Conservation (phyloP, 2,113 vertebrate species). For the Neoarius graeffei region DNA sequence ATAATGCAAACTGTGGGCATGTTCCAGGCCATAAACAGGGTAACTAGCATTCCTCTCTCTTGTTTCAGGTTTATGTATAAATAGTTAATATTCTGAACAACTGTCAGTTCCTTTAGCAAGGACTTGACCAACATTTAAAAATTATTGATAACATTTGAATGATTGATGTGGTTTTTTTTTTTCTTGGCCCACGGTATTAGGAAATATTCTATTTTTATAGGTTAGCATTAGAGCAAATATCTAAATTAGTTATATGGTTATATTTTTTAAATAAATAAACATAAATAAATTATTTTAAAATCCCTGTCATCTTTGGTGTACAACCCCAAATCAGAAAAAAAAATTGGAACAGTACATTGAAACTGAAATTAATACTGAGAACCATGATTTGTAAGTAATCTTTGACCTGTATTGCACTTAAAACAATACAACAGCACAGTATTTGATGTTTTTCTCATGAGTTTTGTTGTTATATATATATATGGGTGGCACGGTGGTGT, state of each 20-base stretch:
- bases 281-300: background rate
- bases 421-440: too few species aligned
- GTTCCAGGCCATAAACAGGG: background rate
- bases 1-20: background rate
- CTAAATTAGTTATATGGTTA: too few species aligned
- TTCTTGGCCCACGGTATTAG: background rate
- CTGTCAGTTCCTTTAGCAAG: background rate
- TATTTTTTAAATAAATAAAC: too few species aligned
- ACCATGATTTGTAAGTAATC: too few species aligned
- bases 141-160: background rate
- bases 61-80: background rate
- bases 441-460: too few species aligned
- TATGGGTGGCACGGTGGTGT: too few species aligned
- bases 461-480: too few species aligned
- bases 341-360: too few species aligned
- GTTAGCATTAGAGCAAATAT: too few species aligned
- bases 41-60: background rate
- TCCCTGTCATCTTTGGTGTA: background rate
- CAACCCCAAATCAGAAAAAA: too few species aligned
- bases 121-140: background rate
- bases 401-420: too few species aligned
- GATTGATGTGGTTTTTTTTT: background rate
- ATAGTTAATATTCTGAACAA: background rate
- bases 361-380: too few species aligned
- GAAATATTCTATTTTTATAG: background rate